A percentile compares a stretch with the other conserved stretches of the same genome.
Evolutionary conservation across 2,113 vertebrate genomes (phyloP).

Genomic region (Neogale vison): DNA sequence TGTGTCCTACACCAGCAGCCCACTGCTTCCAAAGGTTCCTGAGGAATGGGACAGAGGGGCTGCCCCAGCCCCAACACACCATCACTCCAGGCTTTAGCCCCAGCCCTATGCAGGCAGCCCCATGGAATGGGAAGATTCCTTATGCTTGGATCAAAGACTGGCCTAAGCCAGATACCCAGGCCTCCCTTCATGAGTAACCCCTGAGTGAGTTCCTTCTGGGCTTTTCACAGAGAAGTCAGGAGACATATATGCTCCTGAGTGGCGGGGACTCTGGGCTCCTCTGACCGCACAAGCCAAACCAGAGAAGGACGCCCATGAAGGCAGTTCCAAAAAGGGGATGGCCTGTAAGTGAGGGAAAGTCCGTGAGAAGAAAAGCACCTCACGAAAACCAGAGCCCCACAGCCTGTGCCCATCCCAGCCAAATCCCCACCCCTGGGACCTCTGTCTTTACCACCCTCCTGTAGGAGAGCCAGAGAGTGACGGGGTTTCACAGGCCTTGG

Average conservation of each 20-base stretch:
- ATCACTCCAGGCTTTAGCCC: neutral
- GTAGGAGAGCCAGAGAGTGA: accelerated
- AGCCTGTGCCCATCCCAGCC: too few relatives aligned
- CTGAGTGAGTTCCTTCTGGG: neutral
- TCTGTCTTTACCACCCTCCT: neutral
- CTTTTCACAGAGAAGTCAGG: neutral
- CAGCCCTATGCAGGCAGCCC: accelerated
- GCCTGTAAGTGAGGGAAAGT: neutral
- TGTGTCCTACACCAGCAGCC: neutral
- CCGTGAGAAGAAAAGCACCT: neutral
- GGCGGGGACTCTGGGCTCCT: neutral
- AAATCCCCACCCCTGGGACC: too few relatives aligned
- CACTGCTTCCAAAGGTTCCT: neutral
- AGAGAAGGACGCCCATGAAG: neutral
- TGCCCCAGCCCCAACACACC: neutral
- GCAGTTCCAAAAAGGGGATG: neutral
- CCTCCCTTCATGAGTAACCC: neutral
- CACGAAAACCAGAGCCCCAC: neutral
- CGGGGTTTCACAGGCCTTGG: neutral
- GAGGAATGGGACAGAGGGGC: neutral
- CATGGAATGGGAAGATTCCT: neutral
- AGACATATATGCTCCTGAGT: neutral
- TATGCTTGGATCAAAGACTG: neutral
- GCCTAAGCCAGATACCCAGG: neutral
- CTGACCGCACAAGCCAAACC: neutral